phyloP scores from a whole-genome alignment of 2,888 invertebrate genomes.

The Sarcophaga variegata region DNA sequence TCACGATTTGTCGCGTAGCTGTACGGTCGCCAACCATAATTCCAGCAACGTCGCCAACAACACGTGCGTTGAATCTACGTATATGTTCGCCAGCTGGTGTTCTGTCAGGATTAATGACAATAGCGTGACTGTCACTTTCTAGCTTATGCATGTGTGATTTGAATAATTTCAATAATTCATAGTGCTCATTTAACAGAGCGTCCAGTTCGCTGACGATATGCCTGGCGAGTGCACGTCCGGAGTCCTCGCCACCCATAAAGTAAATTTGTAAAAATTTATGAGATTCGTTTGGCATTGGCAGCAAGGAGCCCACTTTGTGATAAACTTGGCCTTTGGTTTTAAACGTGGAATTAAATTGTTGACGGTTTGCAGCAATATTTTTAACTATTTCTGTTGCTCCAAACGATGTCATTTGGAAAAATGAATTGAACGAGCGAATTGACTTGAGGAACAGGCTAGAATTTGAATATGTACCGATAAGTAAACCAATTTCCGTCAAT shows the following conservation, averaged over 20 bases:
- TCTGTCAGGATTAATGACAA: constrained; percentile 67
- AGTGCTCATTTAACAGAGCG: constrained; percentile 73
- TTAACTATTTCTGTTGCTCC: constrained; percentile 66
- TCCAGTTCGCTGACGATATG: constrained; percentile 68
- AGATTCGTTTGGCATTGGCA: constrained; percentile 59
- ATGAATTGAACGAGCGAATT: constrained; percentile 67
- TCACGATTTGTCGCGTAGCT: constrained; percentile 70
- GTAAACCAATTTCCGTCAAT: constrained; percentile 73
- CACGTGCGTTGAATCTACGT: constrained; percentile 78
- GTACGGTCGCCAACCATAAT: constrained; percentile 72
- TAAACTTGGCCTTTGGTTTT: constrained; percentile 56
- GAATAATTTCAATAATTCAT: constrained; percentile 75
- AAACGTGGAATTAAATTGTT: constrained; percentile 65
- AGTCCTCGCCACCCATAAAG: constrained; percentile 40
- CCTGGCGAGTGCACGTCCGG: constrained; percentile 31
- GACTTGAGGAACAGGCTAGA: constrained; percentile 69
- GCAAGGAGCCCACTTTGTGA: constrained; percentile 49
- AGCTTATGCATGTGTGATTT: constrained; percentile 75
- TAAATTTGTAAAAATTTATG: constrained; percentile 50
- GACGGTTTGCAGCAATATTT: constrained; percentile 54
- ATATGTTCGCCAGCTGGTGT: constrained; percentile 58
- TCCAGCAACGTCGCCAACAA: constrained; percentile 74
- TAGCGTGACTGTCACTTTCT: constrained; percentile 73
- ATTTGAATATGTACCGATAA: constrained; percentile 53
- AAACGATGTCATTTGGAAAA: constrained; percentile 71